Evolutionary conservation across 2,888 invertebrate species (phyloP), one percentile per base, ranked within the genome.

Genomic region (Calameuta pallipes): DNA sequence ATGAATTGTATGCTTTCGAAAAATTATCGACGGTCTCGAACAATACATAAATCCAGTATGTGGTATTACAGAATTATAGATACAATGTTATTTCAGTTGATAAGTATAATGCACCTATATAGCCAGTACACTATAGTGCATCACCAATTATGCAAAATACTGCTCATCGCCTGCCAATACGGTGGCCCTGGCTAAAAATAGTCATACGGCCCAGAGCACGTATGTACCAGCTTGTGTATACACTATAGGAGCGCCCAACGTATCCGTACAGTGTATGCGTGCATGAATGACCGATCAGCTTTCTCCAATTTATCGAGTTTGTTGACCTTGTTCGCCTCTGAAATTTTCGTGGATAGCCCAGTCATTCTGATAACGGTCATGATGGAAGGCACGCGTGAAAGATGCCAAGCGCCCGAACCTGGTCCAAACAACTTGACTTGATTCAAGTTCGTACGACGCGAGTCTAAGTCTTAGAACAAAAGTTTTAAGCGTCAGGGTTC

Each of bases 281-380:
- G 75, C 78, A 78, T 75, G 78, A 78, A 78, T 78, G 78, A 75
- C 73, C 70, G 76, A 75, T 76, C 75, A 78, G 76, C 78, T 78
- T 78, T 78, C 78, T 76, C 78, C 78, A 73, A 78, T 76, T 78
- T 76, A 78, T 78, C 31, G 73, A 73, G 78, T 78, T 78, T 75
- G 76, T 76, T 73, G 35, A 78, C 78, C 78, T 73, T 69, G 41
- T 56, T 56, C 41, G 41, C 23, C 41, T 56, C 23, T 56, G 74
- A 78, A 78, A 70, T 56, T 56, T 75, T 78, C 75, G 78, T 69
- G 77, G 77, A 77, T 77, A 41, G 56, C 69, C 73, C 76, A 74
- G 74, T 74, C 77, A 74, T 77, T 77, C 74, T 77, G 77, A 77
- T 77, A 77, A 77, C 77, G 74, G 77, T 77, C 74, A 74, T 74